Evolutionary conservation across 2,797 vertebrate genomes (phyloP), one percentile per base, ranked within the genome.

Genomic region (Phrynocephalus guinanensis): DNA sequence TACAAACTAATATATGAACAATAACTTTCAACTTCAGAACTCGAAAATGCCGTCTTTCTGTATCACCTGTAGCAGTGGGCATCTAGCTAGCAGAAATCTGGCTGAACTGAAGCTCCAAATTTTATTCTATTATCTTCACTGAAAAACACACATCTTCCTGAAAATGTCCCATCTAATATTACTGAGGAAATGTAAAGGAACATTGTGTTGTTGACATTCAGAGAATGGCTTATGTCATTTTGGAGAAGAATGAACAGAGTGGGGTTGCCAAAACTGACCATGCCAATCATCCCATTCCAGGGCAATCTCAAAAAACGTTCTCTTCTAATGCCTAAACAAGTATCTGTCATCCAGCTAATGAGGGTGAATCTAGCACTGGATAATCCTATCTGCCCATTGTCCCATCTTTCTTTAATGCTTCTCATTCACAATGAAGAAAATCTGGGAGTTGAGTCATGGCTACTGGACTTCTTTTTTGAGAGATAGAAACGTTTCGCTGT

Each of bases 361-460:
- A 78, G 80, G 87, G 84, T 88, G 75, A 93, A 86, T 94, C 91
- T 92, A 86, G 85, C 79, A 24, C 63, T 44, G 87, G 91, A 94
- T 92, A 70, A 90, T 91, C 86, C 90, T n/a, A 3, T 84, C 88
- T 92, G 89, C 90, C 91, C 92, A 75, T 77, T 83, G 71, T 73
- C 87, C 91, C 44, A 86, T 82, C 77, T 91, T 89, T 84, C 79
- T 24, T 91, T 93, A 71, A 83, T 85, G 90, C 44, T 84, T 75
- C 86, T 86, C 0, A 0, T 88, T 86, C 93, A 82, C 83, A 90
- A 75, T 0, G 0, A 78, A 18, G 1, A 93, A 85, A 73, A 90
- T n/a, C n/a, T n/a, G n/a, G n/a, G n/a, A n/a, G n/a, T n/a, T n/a
- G n/a, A n/a, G n/a, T n/a, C n/a, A n/a, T n/a, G n/a, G n/a, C n/a